Percentiles rank a stretch among this genome's conserved stretches.
Evolutionary conservation across 1,140 invertebrate species (phyloP).

Genomic region (Ceratina australensis): DNA sequence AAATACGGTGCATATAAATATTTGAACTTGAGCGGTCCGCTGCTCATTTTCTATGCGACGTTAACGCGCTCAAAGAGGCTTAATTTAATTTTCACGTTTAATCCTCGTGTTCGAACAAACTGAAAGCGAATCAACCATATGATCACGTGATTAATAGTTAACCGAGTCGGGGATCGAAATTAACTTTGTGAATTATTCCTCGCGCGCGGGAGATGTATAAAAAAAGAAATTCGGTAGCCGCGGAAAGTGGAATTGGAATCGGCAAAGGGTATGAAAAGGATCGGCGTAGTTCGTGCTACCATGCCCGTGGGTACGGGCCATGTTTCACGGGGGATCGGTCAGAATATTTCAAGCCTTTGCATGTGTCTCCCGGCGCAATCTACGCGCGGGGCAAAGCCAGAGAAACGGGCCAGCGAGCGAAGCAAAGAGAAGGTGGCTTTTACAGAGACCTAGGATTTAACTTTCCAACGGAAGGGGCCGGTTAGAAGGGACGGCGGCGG

Average conservation of each 20-base stretch:
- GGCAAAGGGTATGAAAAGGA: conserved; percentile 14
- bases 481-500: too few relatives aligned
- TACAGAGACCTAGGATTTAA: conserved; percentile 67
- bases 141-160: background rate
- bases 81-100: too few relatives aligned
- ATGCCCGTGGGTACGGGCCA: conserved; percentile 20
- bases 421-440: conserved; percentile 42
- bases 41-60: too few relatives aligned
- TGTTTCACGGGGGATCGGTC: conserved; percentile 49
- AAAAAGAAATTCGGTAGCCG: background rate
- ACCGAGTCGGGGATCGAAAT: conserved; percentile 19
- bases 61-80: too few relatives aligned
- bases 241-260: background rate
- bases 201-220: background rate
- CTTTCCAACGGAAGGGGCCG: conserved; percentile 46
- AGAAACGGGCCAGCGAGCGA: conserved; percentile 19
- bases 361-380: conserved; percentile 20
- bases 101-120: background rate
- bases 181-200: conserved; percentile 24
- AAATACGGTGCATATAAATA: too few relatives aligned
- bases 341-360: conserved; percentile 61
- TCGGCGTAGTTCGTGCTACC: conserved; percentile 17
- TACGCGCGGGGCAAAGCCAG: conserved; percentile 26
- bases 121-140: background rate
- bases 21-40: too few relatives aligned